A percentile compares a stretch with the other conserved stretches of the same genome.
phyloP scores from a whole-genome alignment of 2,797 vertebrate genomes.

The Novumbra hubbsi region DNA sequence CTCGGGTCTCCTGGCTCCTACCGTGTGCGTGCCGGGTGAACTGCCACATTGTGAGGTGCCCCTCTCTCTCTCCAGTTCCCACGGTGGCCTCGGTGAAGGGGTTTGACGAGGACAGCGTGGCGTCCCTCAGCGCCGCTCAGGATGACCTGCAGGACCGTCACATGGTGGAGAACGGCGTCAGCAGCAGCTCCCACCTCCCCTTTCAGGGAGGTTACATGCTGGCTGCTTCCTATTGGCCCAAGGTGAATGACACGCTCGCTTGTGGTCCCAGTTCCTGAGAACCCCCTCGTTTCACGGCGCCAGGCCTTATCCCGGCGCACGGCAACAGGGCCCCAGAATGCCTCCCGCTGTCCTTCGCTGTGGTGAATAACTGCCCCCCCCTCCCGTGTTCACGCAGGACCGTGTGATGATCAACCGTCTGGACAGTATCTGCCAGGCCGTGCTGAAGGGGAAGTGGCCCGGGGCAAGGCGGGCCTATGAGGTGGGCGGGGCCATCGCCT shows the following conservation, averaged over 20 bases:
- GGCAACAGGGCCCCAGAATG: no score
- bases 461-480: conserved; percentile 87
- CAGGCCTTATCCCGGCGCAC: neutral
- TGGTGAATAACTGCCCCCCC: neutral
- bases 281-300: neutral
- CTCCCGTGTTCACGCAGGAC: conserved; percentile 78
- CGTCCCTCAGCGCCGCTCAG: conserved; percentile 88
- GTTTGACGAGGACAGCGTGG: conserved; percentile 95
- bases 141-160: conserved; percentile 93
- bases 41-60: neutral
- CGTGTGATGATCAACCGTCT: conserved; percentile 97
- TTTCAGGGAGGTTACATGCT: conserved; percentile 92
- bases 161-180: conserved; percentile 85
- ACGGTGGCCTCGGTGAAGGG: conserved; percentile 82
- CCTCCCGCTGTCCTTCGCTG: no score
- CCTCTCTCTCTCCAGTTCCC: conserved; percentile 66
- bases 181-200: conserved; percentile 76
- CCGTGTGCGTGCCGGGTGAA: neutral
- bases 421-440: conserved; percentile 97
- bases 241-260: conserved; percentile 72
- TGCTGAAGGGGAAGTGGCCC: conserved; percentile 97
- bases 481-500: conserved; percentile 85
- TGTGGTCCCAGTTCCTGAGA: neutral
- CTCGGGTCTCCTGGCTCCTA: no score
- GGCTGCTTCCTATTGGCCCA: conserved; percentile 96